phyloP scores from a whole-genome alignment of 2,113 vertebrate species.

The Grus americana region DNA sequence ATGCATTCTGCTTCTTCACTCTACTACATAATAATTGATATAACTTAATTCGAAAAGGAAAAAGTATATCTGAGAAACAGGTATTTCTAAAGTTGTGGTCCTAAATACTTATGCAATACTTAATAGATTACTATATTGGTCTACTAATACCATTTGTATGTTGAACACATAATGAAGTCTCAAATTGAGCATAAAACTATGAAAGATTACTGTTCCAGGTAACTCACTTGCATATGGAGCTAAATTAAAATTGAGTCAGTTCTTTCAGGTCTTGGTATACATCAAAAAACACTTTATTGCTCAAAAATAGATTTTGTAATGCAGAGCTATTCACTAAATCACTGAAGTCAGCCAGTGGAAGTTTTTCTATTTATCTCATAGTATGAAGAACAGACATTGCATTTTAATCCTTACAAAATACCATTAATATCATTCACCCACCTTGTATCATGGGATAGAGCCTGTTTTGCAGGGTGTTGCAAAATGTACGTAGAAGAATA shows the following conservation, averaged over 20 bases:
- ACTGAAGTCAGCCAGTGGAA: background rate
- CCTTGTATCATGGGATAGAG: background rate
- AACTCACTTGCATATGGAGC: background rate
- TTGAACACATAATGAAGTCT: background rate
- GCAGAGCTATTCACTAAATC: background rate
- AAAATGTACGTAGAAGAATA: background rate
- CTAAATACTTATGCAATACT: background rate
- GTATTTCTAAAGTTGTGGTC: background rate
- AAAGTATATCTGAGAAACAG: background rate
- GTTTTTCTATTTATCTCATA: background rate
- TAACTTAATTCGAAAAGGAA: background rate
- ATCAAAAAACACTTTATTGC: background rate
- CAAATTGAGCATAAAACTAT: background rate
- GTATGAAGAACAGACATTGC: background rate
- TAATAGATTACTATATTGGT: background rate
- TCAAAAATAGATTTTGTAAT: background rate
- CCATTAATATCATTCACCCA: background rate
- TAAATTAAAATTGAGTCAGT: background rate
- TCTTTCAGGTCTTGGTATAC: background rate
- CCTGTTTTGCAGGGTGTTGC: background rate
- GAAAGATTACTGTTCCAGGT: background rate
- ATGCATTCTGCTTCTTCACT: background rate
- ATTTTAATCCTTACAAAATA: background rate
- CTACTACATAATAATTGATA: background rate
- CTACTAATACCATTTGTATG: background rate